phyloP scores from a whole-genome alignment of 2,888 invertebrate species.

The Liodrosophila aerea region DNA sequence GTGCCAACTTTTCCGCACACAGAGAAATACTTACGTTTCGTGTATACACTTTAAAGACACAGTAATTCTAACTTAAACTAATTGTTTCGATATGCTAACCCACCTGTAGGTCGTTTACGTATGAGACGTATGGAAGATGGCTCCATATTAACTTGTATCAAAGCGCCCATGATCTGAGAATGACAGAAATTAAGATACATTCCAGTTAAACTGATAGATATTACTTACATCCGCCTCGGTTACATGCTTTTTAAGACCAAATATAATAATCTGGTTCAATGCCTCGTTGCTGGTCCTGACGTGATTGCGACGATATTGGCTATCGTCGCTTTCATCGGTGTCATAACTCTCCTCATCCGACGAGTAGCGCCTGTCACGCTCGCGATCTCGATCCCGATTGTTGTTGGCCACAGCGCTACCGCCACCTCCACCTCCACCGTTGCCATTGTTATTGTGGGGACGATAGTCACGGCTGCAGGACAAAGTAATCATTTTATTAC shows the following conservation, averaged over 20 bases:
- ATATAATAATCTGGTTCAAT: conserved; percentile 89
- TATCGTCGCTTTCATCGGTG: conserved; percentile 80
- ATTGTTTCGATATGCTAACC: conserved; percentile 65
- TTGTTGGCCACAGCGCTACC: conserved; percentile 38
- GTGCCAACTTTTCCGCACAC: conserved; percentile 44
- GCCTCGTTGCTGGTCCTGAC: conserved; percentile 83
- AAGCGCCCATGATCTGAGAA: conserved; percentile 89
- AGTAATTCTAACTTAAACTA: conserved; percentile 21
- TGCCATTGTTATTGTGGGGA: conserved; percentile 37
- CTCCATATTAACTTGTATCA: conserved; percentile 88
- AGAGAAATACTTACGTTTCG: conserved; percentile 47
- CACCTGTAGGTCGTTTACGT: conserved; percentile 92
- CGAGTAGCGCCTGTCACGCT: conserved; percentile 63
- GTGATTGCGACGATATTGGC: conserved; percentile 82
- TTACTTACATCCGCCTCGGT: conserved; percentile 89
- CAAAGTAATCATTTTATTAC: not conserved
- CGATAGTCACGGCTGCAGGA: conserved; percentile 55
- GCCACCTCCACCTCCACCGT: too few relatives aligned
- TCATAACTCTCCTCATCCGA: conserved; percentile 80
- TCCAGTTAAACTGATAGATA: not conserved
- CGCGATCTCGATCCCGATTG: conserved; percentile 32
- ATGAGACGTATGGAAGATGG: conserved; percentile 92
- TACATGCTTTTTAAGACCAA: conserved; percentile 89
- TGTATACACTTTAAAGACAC: conserved; percentile 28
- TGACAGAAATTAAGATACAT: not conserved